Conservation (phyloP, 2,113 vertebrate species). For the Pontoporia blainvillei region DNA sequence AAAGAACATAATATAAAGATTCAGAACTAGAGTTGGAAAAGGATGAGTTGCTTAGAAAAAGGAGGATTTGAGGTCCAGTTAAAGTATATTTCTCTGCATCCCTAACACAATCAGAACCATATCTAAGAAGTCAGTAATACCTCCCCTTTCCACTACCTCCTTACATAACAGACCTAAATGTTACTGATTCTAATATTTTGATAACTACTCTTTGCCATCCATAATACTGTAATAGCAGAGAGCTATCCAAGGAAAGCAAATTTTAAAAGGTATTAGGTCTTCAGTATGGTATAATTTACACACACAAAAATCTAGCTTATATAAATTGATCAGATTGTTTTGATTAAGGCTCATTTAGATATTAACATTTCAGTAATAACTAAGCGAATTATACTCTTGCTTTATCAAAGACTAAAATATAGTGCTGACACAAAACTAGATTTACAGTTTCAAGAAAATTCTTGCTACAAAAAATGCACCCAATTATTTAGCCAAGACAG, state of each 20-base stretch:
- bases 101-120: background rate
- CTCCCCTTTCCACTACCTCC: background rate
- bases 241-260: background rate
- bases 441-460: slow-evolving; percentile 6
- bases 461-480: background rate
- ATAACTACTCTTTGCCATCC: background rate
- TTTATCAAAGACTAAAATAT: background rate
- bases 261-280: background rate
- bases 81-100: background rate
- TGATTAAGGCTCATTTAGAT: background rate
- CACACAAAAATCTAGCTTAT: background rate
- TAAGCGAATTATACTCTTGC: background rate
- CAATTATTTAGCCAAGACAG: background rate
- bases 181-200: background rate
- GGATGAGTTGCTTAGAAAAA: background rate
- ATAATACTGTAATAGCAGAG: background rate
- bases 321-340: background rate
- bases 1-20: background rate
- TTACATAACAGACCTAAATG: background rate
- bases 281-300: background rate
- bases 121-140: background rate
- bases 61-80: background rate
- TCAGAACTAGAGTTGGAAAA: background rate
- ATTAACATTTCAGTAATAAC: background rate
- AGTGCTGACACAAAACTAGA: background rate